phyloP scores from a whole-genome alignment of 2,113 vertebrate species.

The Nasalis larvatus region DNA sequence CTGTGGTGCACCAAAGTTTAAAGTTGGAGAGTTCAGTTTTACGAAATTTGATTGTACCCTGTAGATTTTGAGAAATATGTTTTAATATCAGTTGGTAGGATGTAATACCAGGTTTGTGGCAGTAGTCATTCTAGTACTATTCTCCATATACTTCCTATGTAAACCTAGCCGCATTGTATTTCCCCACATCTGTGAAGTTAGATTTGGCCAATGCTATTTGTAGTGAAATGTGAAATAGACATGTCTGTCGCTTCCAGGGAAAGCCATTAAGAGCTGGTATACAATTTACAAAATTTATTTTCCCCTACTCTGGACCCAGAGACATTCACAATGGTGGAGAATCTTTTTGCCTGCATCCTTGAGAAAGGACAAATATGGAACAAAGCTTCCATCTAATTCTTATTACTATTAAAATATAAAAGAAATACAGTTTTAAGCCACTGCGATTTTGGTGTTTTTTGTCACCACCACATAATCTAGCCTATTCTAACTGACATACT shows the following conservation, averaged over 20 bases:
- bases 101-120: background rate
- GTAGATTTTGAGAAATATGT: background rate
- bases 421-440: background rate
- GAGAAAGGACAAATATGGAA: background rate
- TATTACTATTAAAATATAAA: background rate
- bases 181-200: background rate
- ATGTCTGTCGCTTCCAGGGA: background rate
- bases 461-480: background rate
- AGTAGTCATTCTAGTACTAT: too few species aligned
- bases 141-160: background rate
- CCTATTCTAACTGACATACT: too few species aligned
- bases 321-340: background rate
- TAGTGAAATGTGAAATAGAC: background rate
- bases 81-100: background rate
- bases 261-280: background rate
- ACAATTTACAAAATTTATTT: background rate
- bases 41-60: background rate
- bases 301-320: background rate
- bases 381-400: background rate
- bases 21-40: background rate
- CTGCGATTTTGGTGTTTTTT: background rate
- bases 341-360: background rate
- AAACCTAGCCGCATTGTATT: background rate
- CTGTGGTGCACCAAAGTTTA: background rate
- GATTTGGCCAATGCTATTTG: background rate